Evolutionary conservation across 2,888 invertebrate genomes (phyloP), one percentile per base, ranked within the genome.

Genomic region (Ametastegia equiseti): DNA sequence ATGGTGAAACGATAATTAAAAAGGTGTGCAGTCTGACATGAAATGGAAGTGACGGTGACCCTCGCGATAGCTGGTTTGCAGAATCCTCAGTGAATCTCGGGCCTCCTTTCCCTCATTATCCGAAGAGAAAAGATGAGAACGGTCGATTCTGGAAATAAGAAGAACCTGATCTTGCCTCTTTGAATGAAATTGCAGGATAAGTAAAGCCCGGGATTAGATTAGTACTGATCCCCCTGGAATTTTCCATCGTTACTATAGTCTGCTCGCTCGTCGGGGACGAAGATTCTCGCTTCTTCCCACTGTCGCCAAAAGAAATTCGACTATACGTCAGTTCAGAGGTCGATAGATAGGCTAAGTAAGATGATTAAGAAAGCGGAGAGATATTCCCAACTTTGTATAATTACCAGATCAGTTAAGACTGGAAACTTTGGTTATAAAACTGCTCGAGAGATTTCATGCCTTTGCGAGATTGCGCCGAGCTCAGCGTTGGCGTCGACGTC

Each of bases 1-100:
- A 69, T 47, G 54, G 69, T 60, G 47, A 65, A 65, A 60, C 63
- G 82, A 84, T 85, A 85, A 86, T 86, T 85, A 85, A 85, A 85
- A 86, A 85, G 83, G 80, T 84, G 83, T 83, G 81, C 84, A 83
- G 73, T 80, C 82, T 81, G 67, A 84, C 83, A 81, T 82, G 84
- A 86, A 85, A 85, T 84, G 80, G 83, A 84, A n/a, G n/a, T n/a
- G n/a, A 83, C 79, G 73, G 42, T 75, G 81, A 65, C 60, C 60
- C 60, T 60, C 30, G 60, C 30, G 13, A 30, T 27, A 30, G 60
- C 13, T 27, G 30, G 27, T 60, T 30, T 1, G 54, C n/a, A n/a
- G n/a, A n/a, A 60, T 60, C 60, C 60, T 30, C 60, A 30, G 60
- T 60, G 60, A 60, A 60, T 60, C 60, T 15, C 30, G 60, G 27